These are phyloP conservation scores for Zelleria hepariella DNA, from an alignment of 2,888 invertebrate genomes.

Conservation along the genomic window DNA sequence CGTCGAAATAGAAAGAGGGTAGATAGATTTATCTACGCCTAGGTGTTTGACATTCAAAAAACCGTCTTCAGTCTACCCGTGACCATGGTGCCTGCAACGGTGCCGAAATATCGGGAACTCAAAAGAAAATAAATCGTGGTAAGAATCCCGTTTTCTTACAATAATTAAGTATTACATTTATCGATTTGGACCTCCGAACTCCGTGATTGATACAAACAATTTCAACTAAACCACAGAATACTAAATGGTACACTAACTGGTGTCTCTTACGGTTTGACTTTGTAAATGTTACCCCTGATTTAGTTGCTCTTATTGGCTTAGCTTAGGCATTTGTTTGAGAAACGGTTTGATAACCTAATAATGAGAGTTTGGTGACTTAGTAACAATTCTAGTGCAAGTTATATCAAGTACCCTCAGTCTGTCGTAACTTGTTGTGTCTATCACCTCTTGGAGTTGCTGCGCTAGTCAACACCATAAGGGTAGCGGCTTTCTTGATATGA, in stretches of 20 bases:
- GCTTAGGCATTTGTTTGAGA: not conserved
- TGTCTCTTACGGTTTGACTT: not conserved
- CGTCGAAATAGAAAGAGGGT: too few relatives aligned
- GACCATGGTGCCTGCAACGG: too few relatives aligned
- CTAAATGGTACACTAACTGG: not conserved
- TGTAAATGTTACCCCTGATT: not conserved
- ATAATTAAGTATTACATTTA: too few relatives aligned
- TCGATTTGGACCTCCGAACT: too few relatives aligned
- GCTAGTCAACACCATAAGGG: not conserved
- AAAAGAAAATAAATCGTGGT: too few relatives aligned
- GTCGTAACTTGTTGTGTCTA: not conserved
- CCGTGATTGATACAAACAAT: not conserved
- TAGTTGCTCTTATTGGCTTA: too few relatives aligned
- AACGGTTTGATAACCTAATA: not conserved
- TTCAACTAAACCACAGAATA: not conserved
- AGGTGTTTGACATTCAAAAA: too few relatives aligned
- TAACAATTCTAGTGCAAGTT: not conserved
- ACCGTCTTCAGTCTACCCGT: too few relatives aligned
- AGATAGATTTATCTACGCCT: too few relatives aligned
- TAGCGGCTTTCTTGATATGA: not conserved
- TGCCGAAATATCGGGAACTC: too few relatives aligned
- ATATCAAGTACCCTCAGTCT: not conserved
- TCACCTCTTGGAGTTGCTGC: not conserved
- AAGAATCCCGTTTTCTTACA: too few relatives aligned
- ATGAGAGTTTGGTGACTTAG: not conserved